Base-by-base conservation (phyloP, 2,113 vertebrate species). In the Ochotona princeps region DNA sequence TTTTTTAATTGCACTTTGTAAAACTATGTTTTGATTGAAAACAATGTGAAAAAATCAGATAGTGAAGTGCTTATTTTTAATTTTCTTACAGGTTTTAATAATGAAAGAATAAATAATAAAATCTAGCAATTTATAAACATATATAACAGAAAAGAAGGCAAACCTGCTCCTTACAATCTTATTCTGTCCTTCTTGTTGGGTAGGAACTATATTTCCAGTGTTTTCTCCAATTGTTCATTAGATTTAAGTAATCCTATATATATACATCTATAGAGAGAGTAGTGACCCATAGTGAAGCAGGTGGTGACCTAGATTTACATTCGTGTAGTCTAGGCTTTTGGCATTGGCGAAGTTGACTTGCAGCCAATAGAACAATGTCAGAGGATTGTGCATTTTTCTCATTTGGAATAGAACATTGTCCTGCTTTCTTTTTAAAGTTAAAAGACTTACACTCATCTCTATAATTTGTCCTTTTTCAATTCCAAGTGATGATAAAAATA, bases 21-120 rank as follows among this genome's bases (percentile, higher is more conserved):
- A 83, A 79, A 63, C 51, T 85, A 83, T 35, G 18, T 84, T 79
- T 82, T 66, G 30, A 79, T 65, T 8, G 87, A 83, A 96, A 88
- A 57, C 2, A 83, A 35, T 18, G 28, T 35, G 23, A 61, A 0
- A 92, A 47, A 17, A 96, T 66, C 25, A 93, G 13, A 28, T 73
- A 84, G 12, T n/a, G 90, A 74, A 83, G 61, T 57, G 61, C 54
- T 79, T 87, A 21, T 57, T 49, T 60, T 70, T 65, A 38, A 63
- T 63, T 57, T 91, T 93, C 30, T 83, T 14, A n/a, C 38, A 72
- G 72, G 1, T 83, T 92, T 35, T 76, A 60, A 83, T 47, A 76
- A 88, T 44, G 38, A 92, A 91, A 83, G 54, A 89, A 2, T 9
- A 91, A 86, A 54, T 61, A 74, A 66, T 73, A 10, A 49, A 35